These are phyloP conservation scores for Hyalella azteca DNA, from an alignment of 2,888 invertebrate genomes.

Conservation along the genomic window DNA sequence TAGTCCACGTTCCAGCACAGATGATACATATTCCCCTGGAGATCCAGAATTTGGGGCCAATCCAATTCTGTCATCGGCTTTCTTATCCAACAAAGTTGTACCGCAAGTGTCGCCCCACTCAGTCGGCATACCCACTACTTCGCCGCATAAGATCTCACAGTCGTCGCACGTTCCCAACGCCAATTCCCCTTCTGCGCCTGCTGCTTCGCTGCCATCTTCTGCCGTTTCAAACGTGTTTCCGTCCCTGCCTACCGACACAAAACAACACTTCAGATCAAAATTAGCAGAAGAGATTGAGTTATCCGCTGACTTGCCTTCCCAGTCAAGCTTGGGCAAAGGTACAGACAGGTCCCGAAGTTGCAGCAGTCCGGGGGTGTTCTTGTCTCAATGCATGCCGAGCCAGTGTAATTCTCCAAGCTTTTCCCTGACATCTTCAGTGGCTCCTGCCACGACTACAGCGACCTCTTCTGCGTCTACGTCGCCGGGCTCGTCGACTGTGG, in stretches of 20 bases:
- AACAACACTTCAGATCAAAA: background rate
- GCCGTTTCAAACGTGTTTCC: background rate
- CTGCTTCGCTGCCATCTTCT: background rate
- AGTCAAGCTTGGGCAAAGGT: background rate
- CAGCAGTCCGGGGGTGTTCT: background rate
- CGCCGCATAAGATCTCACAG: background rate
- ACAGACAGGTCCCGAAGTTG: background rate
- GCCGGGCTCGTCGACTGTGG: slow-evolving; percentile 4
- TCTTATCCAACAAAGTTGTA: background rate
- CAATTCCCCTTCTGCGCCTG: background rate
- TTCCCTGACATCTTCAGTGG: background rate
- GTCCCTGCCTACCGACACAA: background rate
- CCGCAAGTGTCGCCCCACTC: background rate
- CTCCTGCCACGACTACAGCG: background rate
- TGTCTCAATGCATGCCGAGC: background rate
- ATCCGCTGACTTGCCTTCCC: background rate
- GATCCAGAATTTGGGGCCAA: background rate
- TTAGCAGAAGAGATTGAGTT: background rate
- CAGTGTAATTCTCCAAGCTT: slow-evolving; percentile 8
- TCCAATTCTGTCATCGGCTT: slow-evolving; percentile 19
- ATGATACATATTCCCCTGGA: background rate
- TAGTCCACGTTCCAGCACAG: slow-evolving; percentile 10
- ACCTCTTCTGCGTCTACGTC: background rate
- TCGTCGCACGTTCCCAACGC: background rate
- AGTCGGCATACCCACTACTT: background rate